Evolutionary conservation across 2,888 invertebrate genomes (phyloP).

Genomic region (Eristalis tenax): DNA sequence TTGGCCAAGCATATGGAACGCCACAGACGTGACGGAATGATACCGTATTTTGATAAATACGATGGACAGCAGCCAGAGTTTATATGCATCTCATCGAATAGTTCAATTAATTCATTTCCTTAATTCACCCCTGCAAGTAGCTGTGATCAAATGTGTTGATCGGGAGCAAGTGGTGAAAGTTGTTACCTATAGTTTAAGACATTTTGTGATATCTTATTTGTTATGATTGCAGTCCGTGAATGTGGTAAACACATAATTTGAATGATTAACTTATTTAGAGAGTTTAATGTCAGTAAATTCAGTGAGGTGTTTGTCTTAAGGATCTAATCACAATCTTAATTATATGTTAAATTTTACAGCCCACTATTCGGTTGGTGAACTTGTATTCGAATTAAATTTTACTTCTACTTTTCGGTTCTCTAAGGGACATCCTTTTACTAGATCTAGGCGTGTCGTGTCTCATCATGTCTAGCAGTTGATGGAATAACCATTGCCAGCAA

Average conservation of each 20-base stretch:
- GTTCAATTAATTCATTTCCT: not conserved
- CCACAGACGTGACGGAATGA: constrained; percentile 64
- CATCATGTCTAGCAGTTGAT: no score
- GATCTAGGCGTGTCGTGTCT: no score
- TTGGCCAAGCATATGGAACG: constrained; percentile 75
- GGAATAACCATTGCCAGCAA: no score
- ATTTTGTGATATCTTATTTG: constrained; percentile 38
- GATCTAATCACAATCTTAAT: no score
- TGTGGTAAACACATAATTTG: not conserved
- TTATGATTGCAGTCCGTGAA: constrained; percentile 12
- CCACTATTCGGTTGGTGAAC: no score
- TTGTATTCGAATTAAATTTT: no score
- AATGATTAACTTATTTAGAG: not conserved
- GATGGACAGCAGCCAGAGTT: constrained; percentile 2
- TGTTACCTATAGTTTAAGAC: constrained; percentile 33
- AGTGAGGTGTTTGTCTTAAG: not conserved
- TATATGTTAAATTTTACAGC: no score
- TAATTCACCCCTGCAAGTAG: not conserved
- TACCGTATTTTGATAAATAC: constrained; percentile 39
- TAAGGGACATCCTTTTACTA: no score
- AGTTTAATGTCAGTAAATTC: not conserved
- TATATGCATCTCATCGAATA: constrained; percentile 9
- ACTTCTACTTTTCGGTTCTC: no score
- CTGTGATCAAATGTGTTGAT: not conserved
- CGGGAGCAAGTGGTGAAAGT: not conserved